Percentiles rank a stretch among this genome's conserved stretches.
Conservation (phyloP, 2,797 vertebrate species). For the Telmatherina bonti region DNA sequence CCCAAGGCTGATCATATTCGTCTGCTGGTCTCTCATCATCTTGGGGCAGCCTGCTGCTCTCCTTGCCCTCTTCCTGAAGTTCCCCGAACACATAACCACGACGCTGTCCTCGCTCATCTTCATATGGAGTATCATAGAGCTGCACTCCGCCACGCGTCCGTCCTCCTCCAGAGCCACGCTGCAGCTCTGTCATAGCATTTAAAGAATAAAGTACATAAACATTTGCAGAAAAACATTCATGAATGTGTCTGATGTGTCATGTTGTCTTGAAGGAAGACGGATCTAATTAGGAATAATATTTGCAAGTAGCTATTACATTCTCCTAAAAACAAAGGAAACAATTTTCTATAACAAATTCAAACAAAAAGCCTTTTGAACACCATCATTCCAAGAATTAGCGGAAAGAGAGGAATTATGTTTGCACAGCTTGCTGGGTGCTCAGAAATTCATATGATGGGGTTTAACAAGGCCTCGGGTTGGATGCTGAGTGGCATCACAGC, state of each 20-base stretch:
- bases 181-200: slow-evolving; percentile 74
- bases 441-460: slow-evolving; percentile 69
- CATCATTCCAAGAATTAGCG: slow-evolving; percentile 67
- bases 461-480: slow-evolving; percentile 69
- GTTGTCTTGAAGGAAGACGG: slow-evolving; percentile 9
- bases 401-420: slow-evolving; percentile 76
- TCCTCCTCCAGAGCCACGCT: slow-evolving; percentile 70
- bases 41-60: slow-evolving; percentile 88
- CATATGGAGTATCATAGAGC: slow-evolving; percentile 93
- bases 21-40: slow-evolving; percentile 93
- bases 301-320: slow-evolving; percentile 12
- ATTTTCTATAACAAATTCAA: slow-evolving; percentile 43
- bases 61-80: slow-evolving; percentile 71
- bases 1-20: slow-evolving; percentile 97
- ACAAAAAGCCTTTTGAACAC: slow-evolving; percentile 72
- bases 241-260: neutral
- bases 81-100: slow-evolving; percentile 55
- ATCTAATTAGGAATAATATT: slow-evolving; percentile 18
- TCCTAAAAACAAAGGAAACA: slow-evolving; percentile 24
- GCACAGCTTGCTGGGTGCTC: slow-evolving; percentile 74
- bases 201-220: slow-evolving; percentile 16
- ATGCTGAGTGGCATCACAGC: slow-evolving; percentile 61
- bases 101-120: slow-evolving; percentile 79
- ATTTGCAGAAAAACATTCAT: neutral
- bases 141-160: slow-evolving; percentile 79